Base-by-base conservation (phyloP, 1,140 invertebrate species). In the Leptinotarsa lineolata region DNA sequence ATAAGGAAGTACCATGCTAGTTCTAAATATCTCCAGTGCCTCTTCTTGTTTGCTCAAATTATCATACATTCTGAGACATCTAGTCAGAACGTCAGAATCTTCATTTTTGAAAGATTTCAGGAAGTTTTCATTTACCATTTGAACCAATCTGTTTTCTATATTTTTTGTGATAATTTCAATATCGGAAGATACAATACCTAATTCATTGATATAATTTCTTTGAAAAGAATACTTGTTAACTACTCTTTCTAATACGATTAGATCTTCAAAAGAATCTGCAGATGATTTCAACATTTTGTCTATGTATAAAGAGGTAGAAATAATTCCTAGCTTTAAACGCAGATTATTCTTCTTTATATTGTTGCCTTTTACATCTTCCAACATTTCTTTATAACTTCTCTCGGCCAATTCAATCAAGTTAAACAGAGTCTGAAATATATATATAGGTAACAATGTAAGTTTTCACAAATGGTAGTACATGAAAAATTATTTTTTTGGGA, bases 21-120 rank as follows among this genome's bases (percentile, higher is more conserved):
- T 89, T 70, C 89, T 87, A 72, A 94, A 90, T 1, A 92, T 84
- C 67, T 87, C 85, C 83, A 96, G 93, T 0, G 92, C 93, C 81
- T 91, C 89, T 18, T 83, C 82, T 58, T 92, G 90, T 82, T 92
- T 88, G 80, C 91, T 88, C 59, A 93, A 84, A 44, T 88, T 90
- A 13, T 89, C 85, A 73, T 93, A 91, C 78, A 91, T 91, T 79
- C 90, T 86, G 45, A 93, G 83, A 80, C 90, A 90, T 76, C 89
- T 87, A 24, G 88, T 84, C 22, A 92, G 81, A 68, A 87, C 85
- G 21, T 87, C 85, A 60, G 87, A 83, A 82, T 89, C 82, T 79
- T 88, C 85, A 74, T 86, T 75, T 81, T 87, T 85, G 81, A 92
- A 84, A 80, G 88, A 88, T 44, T 87, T 81, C 72, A 91, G 86